A percentile compares a stretch with the other conserved stretches of the same genome.
phyloP scores from a whole-genome alignment of 2,888 invertebrate species.

The Rotaria socialis region DNA sequence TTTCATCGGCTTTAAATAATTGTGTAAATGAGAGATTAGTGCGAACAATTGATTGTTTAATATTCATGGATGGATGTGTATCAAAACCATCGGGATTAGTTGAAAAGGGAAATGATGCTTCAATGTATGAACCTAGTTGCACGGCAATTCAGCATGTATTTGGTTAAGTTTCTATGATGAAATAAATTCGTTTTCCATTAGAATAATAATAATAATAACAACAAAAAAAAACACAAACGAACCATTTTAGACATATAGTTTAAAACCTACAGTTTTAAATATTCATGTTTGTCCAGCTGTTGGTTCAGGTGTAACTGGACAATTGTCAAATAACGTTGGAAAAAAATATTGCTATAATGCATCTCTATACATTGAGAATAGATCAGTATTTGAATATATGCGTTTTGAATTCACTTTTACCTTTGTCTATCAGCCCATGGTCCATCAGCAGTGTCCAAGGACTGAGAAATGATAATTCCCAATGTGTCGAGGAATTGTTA shows the following conservation, averaged over 20 bases:
- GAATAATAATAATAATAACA: too few relatives aligned
- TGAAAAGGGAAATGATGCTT: constrained; percentile 37
- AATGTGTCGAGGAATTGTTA: too few relatives aligned
- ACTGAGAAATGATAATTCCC: too few relatives aligned
- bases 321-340: constrained; percentile 62
- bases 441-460: constrained; percentile 92
- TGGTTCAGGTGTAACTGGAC: constrained; percentile 70
- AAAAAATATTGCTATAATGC: constrained; percentile 91
- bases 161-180: background rate
- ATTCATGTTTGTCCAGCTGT: constrained; percentile 70
- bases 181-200: background rate
- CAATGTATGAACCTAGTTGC: background rate
- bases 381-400: too few relatives aligned
- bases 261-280: constrained; percentile 30
- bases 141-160: background rate
- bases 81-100: constrained; percentile 74
- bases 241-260: constrained; percentile 7
- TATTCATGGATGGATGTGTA: constrained; percentile 83
- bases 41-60: constrained; percentile 86
- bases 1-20: constrained; percentile 84
- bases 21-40: constrained; percentile 89
- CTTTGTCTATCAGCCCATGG: constrained; percentile 98
- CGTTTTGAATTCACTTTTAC: constrained; percentile 49
- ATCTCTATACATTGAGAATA: constrained; percentile 63
- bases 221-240: too few relatives aligned